Evolutionary conservation across 1,140 invertebrate genomes (phyloP).

Genomic region (Drosophila tani): DNA sequence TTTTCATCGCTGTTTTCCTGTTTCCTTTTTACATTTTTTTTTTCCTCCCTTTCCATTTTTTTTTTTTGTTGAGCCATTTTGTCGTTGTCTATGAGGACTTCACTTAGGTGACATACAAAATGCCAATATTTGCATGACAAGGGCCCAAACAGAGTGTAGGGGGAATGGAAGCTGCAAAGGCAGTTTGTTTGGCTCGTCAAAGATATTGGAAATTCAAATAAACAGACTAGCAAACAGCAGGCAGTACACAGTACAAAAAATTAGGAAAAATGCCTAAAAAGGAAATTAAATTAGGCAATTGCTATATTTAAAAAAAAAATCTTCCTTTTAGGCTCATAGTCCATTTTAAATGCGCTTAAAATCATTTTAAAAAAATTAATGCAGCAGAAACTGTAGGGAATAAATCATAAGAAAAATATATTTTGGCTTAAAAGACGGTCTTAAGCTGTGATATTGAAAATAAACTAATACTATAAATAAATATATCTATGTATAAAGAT

Average conservation of each 20-base stretch:
- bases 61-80: constrained; percentile 26
- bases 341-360: neutral
- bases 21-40: constrained; percentile 18
- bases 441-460: no score
- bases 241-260: constrained; percentile 4
- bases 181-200: constrained; percentile 33
- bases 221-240: constrained; percentile 19
- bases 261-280: no score
- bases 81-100: constrained; percentile 45
- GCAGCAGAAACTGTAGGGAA: no score
- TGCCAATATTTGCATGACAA: constrained; percentile 52
- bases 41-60: neutral
- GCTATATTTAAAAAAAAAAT: neutral
- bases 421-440: no score
- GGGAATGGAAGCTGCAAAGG: constrained; percentile 17
- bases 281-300: no score
- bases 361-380: no score
- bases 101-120: constrained; percentile 54
- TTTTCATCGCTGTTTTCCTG: constrained; percentile 44
- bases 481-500: no score
- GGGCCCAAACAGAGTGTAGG: neutral
- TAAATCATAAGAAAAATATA: no score
- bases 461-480: no score
- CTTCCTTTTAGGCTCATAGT: neutral
- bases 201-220: constrained; percentile 61